Evolutionary conservation across 2,113 vertebrate species (phyloP), one percentile per base, ranked within the genome.

Genomic region (Zosterops hypoxanthus): DNA sequence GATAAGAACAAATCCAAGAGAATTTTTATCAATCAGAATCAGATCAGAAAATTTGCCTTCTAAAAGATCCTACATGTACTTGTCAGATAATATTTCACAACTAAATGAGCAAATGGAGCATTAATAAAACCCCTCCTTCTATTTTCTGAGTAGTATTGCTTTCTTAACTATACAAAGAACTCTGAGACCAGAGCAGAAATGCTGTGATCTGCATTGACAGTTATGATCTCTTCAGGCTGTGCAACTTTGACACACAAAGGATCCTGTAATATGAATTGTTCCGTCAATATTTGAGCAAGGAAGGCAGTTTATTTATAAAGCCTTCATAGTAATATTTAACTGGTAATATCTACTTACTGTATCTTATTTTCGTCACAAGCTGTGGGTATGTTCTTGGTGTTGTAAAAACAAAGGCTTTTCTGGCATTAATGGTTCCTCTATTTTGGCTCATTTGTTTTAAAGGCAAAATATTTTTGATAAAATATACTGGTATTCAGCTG

Each of bases 251-350:
- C 34, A 22, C 9, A 50, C 14, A 55, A 57, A 82, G n/a, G 20
- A 61, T 79, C 33, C 39, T 64, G 78, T 77, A 82, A 42, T 61
- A 64, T 18, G 13, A 82, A 85, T 85, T 91, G 46, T 61, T 92
- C 75, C 34, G 55, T 87, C 84, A 82, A 86, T 92, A 92, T 89
- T 80, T 95, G 87, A 92, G 26, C 41, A 82, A 80, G 70, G 34
- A 91, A 90, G 72, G 63, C 36, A 39, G 50, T 88, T 92, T 82
- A 33, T 87, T 76, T 82, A 39, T 69, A 57, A 92, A 90, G 34
- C 36, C n/a, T 76, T 87, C 75, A 61, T 29, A 90, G 23, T 64
- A 76, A 63, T 89, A 73, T 73, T 91, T 89, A 85, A 72, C 75
- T 94, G 28, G 36, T 76, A 80, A 21, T 82, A 77, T 57, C 81